Conservation (phyloP, 2,113 vertebrate species). For the Scomber japonicus region DNA sequence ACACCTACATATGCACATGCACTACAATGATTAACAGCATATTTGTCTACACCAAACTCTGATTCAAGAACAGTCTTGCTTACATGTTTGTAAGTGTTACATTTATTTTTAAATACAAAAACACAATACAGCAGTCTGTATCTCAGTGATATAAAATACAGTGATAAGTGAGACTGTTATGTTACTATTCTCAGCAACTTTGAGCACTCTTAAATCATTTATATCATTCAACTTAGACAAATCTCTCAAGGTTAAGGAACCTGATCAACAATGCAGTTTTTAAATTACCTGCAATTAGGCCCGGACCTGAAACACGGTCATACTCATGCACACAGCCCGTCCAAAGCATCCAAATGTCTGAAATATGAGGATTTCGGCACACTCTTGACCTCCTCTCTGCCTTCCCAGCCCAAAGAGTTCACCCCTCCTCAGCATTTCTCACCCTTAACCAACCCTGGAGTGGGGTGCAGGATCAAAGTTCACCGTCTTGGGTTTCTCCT, state of each 20-base stretch:
- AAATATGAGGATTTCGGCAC: conserved; percentile 60
- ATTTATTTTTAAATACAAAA: background rate
- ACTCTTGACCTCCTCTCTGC: conserved; percentile 61
- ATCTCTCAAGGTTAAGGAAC: conserved; percentile 1
- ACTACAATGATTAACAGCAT: conserved; percentile 8
- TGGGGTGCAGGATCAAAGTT: conserved; percentile 65
- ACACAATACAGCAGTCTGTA: background rate
- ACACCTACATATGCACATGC: background rate
- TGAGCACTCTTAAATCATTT: background rate
- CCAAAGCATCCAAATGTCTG: conserved; percentile 47
- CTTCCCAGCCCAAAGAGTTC: conserved; percentile 46
- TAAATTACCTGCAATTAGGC: conserved; percentile 2
- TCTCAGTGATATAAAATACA: background rate
- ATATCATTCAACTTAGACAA: background rate
- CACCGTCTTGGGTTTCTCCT: conserved; percentile 72
- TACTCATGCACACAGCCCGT: conserved; percentile 9
- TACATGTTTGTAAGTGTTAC: too few relatives aligned
- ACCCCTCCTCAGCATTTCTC: conserved; percentile 59
- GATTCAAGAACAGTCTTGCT: background rate
- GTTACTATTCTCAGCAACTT: background rate
- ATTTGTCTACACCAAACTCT: conserved; percentile 12
- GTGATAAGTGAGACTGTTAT: background rate
- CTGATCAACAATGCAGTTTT: background rate
- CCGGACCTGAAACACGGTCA: conserved; percentile 32
- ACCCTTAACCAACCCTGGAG: conserved; percentile 61